Base-by-base conservation (phyloP, 1,140 invertebrate genomes). In the Saccostrea cuccullata region DNA sequence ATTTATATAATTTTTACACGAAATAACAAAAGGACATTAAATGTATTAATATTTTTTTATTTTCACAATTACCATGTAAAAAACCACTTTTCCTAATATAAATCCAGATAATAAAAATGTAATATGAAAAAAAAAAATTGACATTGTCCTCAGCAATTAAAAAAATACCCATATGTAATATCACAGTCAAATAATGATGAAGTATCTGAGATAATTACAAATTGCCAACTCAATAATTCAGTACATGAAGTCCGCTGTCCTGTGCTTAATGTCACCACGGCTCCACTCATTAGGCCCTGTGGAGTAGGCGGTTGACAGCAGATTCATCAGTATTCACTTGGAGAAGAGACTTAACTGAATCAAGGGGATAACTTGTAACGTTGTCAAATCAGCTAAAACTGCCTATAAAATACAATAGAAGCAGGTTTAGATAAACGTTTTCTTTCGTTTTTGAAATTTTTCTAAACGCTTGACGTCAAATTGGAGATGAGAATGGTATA, bases 311-410 rank as follows among this genome's bases (percentile, higher is more conserved):
- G 15, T 13, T 26, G 70, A 30, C 26, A 36, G 70, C 5, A 20
- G 5, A 17, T 64, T n/a, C 15, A 64, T 64, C 58, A 64, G 13
- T 30, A 12, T 20, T 93, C 88, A 94, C 83, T 93, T 94, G 15
- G 94, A 94, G 85, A 95, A 95, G 3, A 95, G 91, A 23, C 90
- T 92, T 15, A 95, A 90, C 87, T 98, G 97, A 58, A 98, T 94
- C 1, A 98, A 95, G 15, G 98, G 98, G 94, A 98, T 96, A 0
- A 99, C 97, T 91, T 97, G 97, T 36, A 99, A 96, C 0, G 98
- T 98, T 8, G 98, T 98, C 82, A 99, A 95, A 94, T 99, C 98
- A 9, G 98, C 97, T 47, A 99, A 94, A 40, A 99, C 97, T 40
- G 97, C 97, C 96, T 97, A 93, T 82, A 96, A 88, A 58, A 89